Percentiles rank a stretch among this genome's conserved stretches.
phyloP scores from a whole-genome alignment of 2,113 vertebrate species.

The Dromaius novaehollandiae region DNA sequence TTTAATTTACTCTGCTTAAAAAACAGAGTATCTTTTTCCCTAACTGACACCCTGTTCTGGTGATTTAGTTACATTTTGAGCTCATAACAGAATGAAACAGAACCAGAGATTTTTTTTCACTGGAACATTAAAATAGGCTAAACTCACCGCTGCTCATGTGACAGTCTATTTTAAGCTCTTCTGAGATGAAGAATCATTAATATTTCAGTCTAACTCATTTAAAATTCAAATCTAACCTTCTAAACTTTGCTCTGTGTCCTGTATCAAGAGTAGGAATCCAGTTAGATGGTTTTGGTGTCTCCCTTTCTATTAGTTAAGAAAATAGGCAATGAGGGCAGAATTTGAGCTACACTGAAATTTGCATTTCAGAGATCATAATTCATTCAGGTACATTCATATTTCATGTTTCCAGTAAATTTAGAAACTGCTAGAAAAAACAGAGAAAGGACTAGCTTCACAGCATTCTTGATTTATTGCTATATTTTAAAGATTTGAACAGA shows the following conservation, averaged over 20 bases:
- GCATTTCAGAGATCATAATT: background rate
- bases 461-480: background rate
- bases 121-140: background rate
- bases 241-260: background rate
- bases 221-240: conserved; percentile 32
- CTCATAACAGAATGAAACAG: background rate
- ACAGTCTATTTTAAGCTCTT: conserved; percentile 4
- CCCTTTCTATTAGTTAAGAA: background rate
- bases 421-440: background rate
- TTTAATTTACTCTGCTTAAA: background rate
- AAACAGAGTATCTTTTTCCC: background rate
- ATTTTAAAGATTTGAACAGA: background rate
- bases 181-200: background rate
- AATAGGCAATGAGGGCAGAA: background rate
- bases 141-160: background rate
- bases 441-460: background rate
- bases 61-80: background rate
- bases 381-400: background rate
- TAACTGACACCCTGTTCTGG: background rate
- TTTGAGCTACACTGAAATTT: background rate
- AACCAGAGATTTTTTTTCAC: background rate
- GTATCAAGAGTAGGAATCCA: background rate
- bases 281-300: background rate
- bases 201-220: conserved; percentile 24
- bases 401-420: background rate